Evolutionary conservation across 1,140 invertebrate species (phyloP).

Genomic region (Probaryconus sp.): DNA sequence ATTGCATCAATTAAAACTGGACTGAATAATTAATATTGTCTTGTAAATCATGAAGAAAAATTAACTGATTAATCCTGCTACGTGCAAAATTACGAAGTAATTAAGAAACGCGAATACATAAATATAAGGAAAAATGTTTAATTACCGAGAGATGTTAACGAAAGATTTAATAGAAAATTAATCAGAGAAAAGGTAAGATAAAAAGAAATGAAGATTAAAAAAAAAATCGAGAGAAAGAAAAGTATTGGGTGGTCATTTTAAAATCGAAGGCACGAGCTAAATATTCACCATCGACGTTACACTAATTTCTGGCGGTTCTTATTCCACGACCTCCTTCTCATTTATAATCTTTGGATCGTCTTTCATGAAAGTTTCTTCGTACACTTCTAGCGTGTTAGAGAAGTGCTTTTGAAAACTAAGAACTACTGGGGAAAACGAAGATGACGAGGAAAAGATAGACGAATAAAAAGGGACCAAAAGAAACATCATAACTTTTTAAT

Average conservation of each 20-base stretch:
- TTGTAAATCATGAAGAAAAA: background rate
- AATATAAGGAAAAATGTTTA: background rate
- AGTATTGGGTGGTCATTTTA: slow-evolving; percentile 3
- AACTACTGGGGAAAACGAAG: slow-evolving; percentile 45
- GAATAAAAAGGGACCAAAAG: slow-evolving; percentile 46
- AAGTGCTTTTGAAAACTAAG: slow-evolving; percentile 58
- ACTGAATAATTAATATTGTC: background rate
- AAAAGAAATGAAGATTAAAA: too few species aligned
- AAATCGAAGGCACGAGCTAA: slow-evolving; percentile 12
- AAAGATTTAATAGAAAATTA: too few species aligned
- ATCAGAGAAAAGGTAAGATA: too few species aligned
- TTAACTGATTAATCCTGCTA: background rate
- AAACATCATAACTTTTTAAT: slow-evolving; percentile 60
- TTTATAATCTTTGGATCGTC: slow-evolving; percentile 58
- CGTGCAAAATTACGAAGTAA: background rate
- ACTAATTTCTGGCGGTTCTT: slow-evolving; percentile 46
- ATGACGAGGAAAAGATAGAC: slow-evolving; percentile 51
- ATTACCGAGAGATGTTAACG: too few species aligned
- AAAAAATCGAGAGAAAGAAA: background rate
- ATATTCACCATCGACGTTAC: slow-evolving; percentile 34
- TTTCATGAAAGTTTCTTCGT: slow-evolving; percentile 52
- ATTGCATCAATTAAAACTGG: too few species aligned
- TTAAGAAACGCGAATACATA: background rate
- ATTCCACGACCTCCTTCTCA: slow-evolving; percentile 51
- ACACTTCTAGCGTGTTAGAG: slow-evolving; percentile 38